Base-by-base conservation (phyloP, 2,888 invertebrate species). In the Caprella mutica region DNA sequence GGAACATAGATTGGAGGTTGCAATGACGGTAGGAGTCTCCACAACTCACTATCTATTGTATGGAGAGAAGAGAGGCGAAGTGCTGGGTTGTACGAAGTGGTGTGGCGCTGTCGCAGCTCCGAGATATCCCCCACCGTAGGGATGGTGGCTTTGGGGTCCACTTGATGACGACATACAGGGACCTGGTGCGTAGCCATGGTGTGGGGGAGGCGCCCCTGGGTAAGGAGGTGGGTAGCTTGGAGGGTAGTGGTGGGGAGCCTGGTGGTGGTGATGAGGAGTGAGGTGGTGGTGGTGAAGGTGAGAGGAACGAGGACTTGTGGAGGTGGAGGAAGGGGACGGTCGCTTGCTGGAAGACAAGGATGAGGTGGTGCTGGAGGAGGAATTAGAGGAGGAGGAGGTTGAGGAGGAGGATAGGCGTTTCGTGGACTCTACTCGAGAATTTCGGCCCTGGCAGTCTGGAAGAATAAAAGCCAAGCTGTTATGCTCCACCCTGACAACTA, bases 381-480 rank as follows among this genome's bases (percentile, higher is more conserved):
- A 56, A 51, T 56, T 55, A 38, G 59, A 50, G 43, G 55, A 38
- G 51, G 55, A 52, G 48, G 54, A 48, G 26, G 58, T 39, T 48
- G 55, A 52, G 55, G 55, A 59, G 23, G 62, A 59, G 62, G 62
- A 54, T 52, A 59, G 58, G 48, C 59, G 62, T 59, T 62, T 62
- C 48, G 59, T 56, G 52, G 59, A 56, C 62, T 62, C 62, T 54
- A 55, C 53, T 53, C 62, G 59, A 53, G 62, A 56, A 59, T 56
- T 62, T 62, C 62, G 59, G 59, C 59, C 80, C 80, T 81, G 80
- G 79, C 79, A 81, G 80, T 81, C 81, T 81, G 81, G 80, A 81
- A 80, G 78, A 81, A 81, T 80, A 80, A 58, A 59, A 56, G 56
- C 54, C 56, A 51, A 48, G 46, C 39, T 44, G 56, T 62, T 62